A percentile compares a stretch with the other conserved stretches of the same genome.
Evolutionary conservation across 2,113 vertebrate species (phyloP).

Genomic region (Asarcornis scutulata): DNA sequence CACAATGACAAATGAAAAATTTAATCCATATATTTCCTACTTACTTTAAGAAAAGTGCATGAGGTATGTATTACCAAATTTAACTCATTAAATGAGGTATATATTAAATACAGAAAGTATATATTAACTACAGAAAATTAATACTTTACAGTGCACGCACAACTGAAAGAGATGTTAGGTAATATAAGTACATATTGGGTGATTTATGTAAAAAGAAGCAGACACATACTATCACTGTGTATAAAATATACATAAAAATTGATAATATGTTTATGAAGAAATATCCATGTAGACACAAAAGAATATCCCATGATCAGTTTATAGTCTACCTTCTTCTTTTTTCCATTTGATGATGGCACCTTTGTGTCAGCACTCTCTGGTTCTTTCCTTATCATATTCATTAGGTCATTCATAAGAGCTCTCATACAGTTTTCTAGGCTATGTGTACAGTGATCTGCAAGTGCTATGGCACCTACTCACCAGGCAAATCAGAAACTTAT

Average conservation of each 20-base stretch:
- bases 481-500: not conserved
- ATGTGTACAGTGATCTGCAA: not conserved
- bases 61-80: not conserved
- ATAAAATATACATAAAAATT: not conserved
- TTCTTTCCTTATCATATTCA: not conserved
- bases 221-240: rapidly evolving
- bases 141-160: not conserved
- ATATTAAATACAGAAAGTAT: not conserved
- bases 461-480: not conserved
- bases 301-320: not conserved
- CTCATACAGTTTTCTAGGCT: not conserved
- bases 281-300: not conserved
- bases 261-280: not conserved
- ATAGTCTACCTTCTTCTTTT: not conserved
- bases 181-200: not conserved
- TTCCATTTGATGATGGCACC: not conserved
- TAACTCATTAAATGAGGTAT: not conserved
- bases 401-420: not conserved
- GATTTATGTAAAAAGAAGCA: not conserved
- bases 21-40: not conserved
- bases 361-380: rapidly evolving
- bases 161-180: not conserved
- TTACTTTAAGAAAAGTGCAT: not conserved
- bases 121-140: not conserved
- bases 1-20: not conserved